Conservation (phyloP, 2,888 invertebrate species). For the Boloria euphrosyne region DNA sequence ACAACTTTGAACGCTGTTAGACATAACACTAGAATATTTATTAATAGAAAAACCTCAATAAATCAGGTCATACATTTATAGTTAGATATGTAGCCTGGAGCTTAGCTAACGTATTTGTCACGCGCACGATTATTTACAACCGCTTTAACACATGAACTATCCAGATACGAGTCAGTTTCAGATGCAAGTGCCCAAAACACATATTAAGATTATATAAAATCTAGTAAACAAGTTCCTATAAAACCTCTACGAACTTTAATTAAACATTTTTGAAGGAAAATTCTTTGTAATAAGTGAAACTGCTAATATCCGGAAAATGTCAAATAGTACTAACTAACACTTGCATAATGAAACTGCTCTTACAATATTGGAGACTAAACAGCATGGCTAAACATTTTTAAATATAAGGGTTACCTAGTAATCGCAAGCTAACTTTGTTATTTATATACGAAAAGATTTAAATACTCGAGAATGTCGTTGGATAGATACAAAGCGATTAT, state of each 20-base stretch:
- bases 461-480: constrained; percentile 65
- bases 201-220: constrained; percentile 20
- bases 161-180: constrained; percentile 19
- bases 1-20: constrained; percentile 78
- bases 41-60: constrained; percentile 74
- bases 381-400: constrained; percentile 59
- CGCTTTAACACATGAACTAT: constrained; percentile 46
- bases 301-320: constrained; percentile 5
- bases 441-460: constrained; percentile 65
- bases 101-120: constrained; percentile 67
- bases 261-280: constrained; percentile 8
- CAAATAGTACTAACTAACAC: constrained; percentile 15
- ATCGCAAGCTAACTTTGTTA: constrained; percentile 74
- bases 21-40: constrained; percentile 74
- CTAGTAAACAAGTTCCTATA: constrained; percentile 14
- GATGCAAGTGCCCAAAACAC: constrained; percentile 17
- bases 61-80: constrained; percentile 62
- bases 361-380: constrained; percentile 55
- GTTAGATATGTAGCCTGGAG: constrained; percentile 78
- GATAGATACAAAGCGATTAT: constrained; percentile 74
- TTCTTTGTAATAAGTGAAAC: constrained; percentile 2
- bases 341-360: constrained; percentile 33
- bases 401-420: constrained; percentile 67
- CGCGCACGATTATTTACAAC: constrained; percentile 68
- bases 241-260: constrained; percentile 17